Evolutionary conservation across 2,113 vertebrate species (phyloP), one percentile per base, ranked within the genome.

Genomic region (Alaudala cheleensis): DNA sequence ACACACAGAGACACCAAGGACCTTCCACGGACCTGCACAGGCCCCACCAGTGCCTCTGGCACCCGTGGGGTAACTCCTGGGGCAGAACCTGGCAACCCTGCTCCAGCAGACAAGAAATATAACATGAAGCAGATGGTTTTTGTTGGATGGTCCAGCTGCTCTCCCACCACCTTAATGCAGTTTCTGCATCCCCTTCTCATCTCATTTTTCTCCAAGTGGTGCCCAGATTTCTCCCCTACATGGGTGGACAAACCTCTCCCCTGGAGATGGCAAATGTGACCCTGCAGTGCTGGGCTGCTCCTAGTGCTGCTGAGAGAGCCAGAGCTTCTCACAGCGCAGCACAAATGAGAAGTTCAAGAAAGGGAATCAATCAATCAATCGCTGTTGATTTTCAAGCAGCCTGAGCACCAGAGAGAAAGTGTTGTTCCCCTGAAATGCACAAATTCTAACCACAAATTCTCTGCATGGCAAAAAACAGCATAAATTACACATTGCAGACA

Each of bases 61-160:
- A 49, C 37, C 39, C 64, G 7, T 1, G 9, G 15, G 14, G 11
- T 28, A 29, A 65, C 56, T 31, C 51, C 67, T 67, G n/a, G n/a
- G 25, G 20, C 16, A 23, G 39, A 58, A 53, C 42, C 0, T 6
- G 0, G 0, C 26, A 40, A 56, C 22, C 10, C 25, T 39, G 25
- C 6, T 60, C 37, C 53, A 81, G 58, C 62, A 57, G 64, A 34
- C 80, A 47, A 61, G 5, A 77, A 76, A 69, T 0, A 3, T 4
- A 62, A 39, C 7, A 26, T 15, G 21, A 62, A 57, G 19, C 21
- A 77, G 14, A 21, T 53, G 3, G 44, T 54, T 62, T 62, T 57
- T 71, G 14, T 16, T 69, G 39, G 20, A 26, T 28, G 17, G 44
- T 50, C 37, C 44, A 34, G 34, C 40, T 42, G 40, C 28, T 45